phyloP scores from a whole-genome alignment of 2,888 invertebrate species.

The Cynaeus angustus region DNA sequence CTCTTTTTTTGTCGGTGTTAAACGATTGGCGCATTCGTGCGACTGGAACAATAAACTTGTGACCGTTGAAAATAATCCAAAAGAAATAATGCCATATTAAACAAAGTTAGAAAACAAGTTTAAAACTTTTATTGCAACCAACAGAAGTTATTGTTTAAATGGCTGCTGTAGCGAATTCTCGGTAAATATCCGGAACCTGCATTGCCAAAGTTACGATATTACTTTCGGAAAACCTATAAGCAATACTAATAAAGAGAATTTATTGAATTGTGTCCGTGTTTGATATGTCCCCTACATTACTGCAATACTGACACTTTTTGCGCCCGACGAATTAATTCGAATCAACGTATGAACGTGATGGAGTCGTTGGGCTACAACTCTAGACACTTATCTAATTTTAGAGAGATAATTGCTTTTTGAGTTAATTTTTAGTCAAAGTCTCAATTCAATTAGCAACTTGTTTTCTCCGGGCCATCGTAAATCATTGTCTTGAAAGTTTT shows the following conservation, averaged over 20 bases:
- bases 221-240: constrained; percentile 50
- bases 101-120: constrained; percentile 45
- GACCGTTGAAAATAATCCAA: constrained; percentile 35
- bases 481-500: constrained; percentile 36
- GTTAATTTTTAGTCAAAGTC: constrained; percentile 30
- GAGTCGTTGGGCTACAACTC: constrained; percentile 9
- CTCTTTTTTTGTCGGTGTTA: background rate
- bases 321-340: constrained; percentile 41
- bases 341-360: constrained; percentile 14
- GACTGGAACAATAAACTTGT: constrained; percentile 10
- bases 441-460: constrained; percentile 34
- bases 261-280: constrained; percentile 46
- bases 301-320: constrained; percentile 2
- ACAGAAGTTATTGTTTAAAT: constrained; percentile 48
- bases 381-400: constrained; percentile 9
- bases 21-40: constrained; percentile 3
- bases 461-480: constrained; percentile 36
- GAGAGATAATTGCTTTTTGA: constrained; percentile 23
- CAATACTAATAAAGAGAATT: constrained; percentile 49
- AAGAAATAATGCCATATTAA: constrained; percentile 42
- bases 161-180: constrained; percentile 44
- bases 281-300: constrained; percentile 46
- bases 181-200: constrained; percentile 43
- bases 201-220: constrained; percentile 49
- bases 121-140: constrained; percentile 47